Percentiles rank a stretch among this genome's conserved stretches.
phyloP scores from a whole-genome alignment of 2,797 vertebrate genomes.

The Typhlichthys eigenmanni region DNA sequence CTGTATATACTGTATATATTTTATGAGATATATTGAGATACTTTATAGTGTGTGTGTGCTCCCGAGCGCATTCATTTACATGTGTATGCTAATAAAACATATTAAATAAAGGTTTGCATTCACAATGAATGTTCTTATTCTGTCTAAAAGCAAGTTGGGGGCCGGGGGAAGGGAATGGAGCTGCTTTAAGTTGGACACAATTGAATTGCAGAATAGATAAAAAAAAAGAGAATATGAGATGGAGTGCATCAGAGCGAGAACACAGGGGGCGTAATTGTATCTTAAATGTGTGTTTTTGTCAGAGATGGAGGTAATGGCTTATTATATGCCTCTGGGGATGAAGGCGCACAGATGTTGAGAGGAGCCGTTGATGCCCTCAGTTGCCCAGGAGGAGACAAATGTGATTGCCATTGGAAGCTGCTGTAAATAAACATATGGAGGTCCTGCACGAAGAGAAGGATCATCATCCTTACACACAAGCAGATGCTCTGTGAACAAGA shows the following conservation, averaged over 20 bases:
- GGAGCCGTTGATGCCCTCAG: slow-evolving; percentile 47
- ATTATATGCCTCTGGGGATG: slow-evolving; percentile 67
- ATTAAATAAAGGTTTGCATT: slow-evolving; percentile 16
- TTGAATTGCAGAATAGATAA: slow-evolving; percentile 63
- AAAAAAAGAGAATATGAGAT: slow-evolving; percentile 44
- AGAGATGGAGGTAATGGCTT: slow-evolving; percentile 75
- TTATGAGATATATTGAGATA: slow-evolving; percentile 3
- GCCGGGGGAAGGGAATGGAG: slow-evolving; percentile 34
- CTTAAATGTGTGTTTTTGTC: slow-evolving; percentile 80
- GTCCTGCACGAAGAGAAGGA: slow-evolving; percentile 34
- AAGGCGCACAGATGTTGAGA: slow-evolving; percentile 70
- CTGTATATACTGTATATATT: background rate
- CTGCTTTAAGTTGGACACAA: slow-evolving; percentile 32
- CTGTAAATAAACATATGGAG: slow-evolving; percentile 66
- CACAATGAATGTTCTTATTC: slow-evolving; percentile 30
- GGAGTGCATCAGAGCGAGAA: slow-evolving; percentile 59
- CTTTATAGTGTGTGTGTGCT: background rate
- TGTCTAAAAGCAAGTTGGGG: slow-evolving; percentile 21
- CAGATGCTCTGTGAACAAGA: slow-evolving; percentile 49
- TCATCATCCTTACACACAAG: slow-evolving; percentile 3
- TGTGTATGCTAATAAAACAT: slow-evolving; percentile 2
- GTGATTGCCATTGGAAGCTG: slow-evolving; percentile 64
- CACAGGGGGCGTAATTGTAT: slow-evolving; percentile 75
- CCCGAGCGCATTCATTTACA: background rate
- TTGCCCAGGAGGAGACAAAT: slow-evolving; percentile 71